Evolutionary conservation across 2,888 invertebrate genomes (phyloP), one percentile per base, ranked within the genome.

Genomic region (Erynnis tages): DNA sequence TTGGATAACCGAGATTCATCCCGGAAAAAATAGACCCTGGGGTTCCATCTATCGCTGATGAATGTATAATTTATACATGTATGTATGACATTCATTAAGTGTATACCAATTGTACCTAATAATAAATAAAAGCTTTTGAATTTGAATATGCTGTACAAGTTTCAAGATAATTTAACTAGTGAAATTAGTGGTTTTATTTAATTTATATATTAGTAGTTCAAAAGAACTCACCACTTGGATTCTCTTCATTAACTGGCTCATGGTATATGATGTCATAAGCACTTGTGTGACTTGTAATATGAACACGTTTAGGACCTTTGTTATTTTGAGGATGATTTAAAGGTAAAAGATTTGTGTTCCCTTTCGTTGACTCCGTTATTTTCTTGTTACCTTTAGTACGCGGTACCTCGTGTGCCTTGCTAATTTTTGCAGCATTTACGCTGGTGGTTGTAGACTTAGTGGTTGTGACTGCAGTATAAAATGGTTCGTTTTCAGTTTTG

Each of bases 191-290:
- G 5, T 21, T 21, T 21, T 21, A 21, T 21, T 21, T 4, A 21
- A 5, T 3, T 21, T 21, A n/a, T n/a, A n/a, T n/a, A n/a, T n/a
- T n/a, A n/a, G n/a, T n/a, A 23, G n/a, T n/a, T 27, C 16, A 14
- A 30, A 11, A 27, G 0, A 1, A 19, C 29, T 37, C 30, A 47
- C 47, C 4, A 5, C 2, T 17, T 10, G 23, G 21, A 34, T 34
- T 10, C 11, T 16, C 29, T 7, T 17, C 21, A 11, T 30, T 29
- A 1, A 44, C 46, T 30, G 52, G 46, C 13, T 55, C 49, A 50
- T 62, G 45, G 34, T 58, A 61, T 21, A 61, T 44, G 13, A 64
- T 58, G 38, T 64, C 60, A 21, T 60, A 64, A 49, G 59, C 61
- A 17, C 54, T 57, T 34, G 57, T 58, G 27, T 61, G 60, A n/a